These are phyloP conservation scores for Melopsittacus undulatus DNA, from an alignment of 2,797 vertebrate genomes.

Conservation along the genomic window DNA sequence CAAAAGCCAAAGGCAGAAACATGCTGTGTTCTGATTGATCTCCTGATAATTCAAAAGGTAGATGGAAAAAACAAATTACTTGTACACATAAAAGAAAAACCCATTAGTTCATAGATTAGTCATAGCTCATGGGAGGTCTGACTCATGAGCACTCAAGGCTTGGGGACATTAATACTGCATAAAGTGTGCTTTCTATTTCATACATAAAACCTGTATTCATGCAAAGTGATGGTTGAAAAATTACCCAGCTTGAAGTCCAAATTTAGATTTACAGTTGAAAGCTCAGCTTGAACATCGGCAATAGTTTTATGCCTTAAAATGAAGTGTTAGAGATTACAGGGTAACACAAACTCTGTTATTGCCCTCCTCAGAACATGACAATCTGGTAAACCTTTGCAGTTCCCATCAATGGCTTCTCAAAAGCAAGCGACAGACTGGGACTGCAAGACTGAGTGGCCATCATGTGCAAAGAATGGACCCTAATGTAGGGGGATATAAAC, in stretches of 20 bases:
- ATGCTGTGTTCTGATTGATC: background rate
- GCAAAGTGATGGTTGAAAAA: background rate
- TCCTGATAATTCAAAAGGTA: constrained; percentile 48
- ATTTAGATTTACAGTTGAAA: background rate
- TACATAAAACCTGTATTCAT: background rate
- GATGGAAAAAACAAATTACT: constrained; percentile 16
- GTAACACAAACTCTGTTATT: background rate
- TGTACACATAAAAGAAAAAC: background rate
- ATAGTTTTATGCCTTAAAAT: constrained; percentile 4
- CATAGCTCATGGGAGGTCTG: constrained; percentile 45
- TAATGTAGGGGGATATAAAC: background rate
- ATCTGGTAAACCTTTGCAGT: background rate
- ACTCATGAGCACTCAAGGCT: background rate
- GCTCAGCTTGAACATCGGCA: background rate
- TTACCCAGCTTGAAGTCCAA: background rate
- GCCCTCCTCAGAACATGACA: background rate
- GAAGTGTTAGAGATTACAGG: background rate
- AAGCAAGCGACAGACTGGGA: background rate
- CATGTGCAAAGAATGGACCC: background rate
- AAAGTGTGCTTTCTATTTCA: background rate
- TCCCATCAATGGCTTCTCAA: background rate
- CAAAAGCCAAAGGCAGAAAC: constrained; percentile 29
- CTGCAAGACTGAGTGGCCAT: background rate
- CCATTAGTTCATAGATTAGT: constrained; percentile 10
- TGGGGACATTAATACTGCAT: background rate